These are phyloP conservation scores for Neosilurus hyrtlii DNA, from an alignment of 2,797 vertebrate species.

Conservation along the genomic window DNA sequence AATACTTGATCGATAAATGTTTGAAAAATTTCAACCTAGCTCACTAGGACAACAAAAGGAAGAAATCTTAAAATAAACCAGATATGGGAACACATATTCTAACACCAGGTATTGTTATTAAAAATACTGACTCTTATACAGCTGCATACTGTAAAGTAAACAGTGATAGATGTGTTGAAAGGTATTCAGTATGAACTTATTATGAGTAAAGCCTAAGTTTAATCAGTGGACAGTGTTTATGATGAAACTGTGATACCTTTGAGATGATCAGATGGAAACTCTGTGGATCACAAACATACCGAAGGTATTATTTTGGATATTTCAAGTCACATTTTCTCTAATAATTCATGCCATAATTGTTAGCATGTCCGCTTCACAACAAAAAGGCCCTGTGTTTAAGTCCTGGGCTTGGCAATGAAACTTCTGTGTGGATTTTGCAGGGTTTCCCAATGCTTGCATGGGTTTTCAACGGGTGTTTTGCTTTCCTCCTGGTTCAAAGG, in stretches of 20 bases:
- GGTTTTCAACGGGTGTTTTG: no score
- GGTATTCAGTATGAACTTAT: not conserved
- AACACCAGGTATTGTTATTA: not conserved
- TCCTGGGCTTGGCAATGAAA: no score
- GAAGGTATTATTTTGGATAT: not conserved
- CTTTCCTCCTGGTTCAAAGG: no score
- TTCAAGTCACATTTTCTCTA: no score
- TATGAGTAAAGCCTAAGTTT: not conserved
- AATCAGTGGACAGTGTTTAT: not conserved
- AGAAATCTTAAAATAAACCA: not conserved
- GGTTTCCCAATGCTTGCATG: no score
- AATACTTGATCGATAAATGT: not conserved
- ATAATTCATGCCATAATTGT: no score
- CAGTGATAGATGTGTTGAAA: not conserved
- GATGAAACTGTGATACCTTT: not conserved
- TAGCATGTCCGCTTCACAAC: no score
- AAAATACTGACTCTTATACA: not conserved
- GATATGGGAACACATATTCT: not conserved
- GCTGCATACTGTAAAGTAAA: not conserved
- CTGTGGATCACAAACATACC: not conserved
- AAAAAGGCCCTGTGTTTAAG: no score
- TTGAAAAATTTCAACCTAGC: not conserved
- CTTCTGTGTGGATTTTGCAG: no score
- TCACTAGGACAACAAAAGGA: not conserved
- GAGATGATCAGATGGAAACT: not conserved